Conservation (phyloP, 2,888 invertebrate species). For the Prenolepis imparis region DNA sequence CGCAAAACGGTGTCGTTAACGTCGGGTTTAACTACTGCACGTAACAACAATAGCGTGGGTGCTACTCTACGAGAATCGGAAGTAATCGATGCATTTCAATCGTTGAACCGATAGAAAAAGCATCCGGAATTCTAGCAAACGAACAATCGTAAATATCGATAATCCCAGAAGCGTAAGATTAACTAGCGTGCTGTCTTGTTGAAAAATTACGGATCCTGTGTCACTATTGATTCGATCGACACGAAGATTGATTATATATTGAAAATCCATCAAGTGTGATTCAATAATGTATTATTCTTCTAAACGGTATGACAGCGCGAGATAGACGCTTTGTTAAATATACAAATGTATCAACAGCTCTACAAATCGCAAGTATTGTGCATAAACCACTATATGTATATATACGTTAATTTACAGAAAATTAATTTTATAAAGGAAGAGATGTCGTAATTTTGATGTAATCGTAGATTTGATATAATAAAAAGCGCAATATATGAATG, state of each 20-base stretch:
- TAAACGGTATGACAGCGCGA: not conserved
- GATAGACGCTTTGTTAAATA: slow-evolving; percentile 15
- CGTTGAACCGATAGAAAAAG: not conserved
- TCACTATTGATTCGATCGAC: slow-evolving; percentile 4
- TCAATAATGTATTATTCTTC: slow-evolving; percentile 2
- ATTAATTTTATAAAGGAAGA: not conserved
- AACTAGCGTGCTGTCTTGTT: not conserved
- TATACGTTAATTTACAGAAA: not conserved
- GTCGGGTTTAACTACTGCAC: slow-evolving; percentile 30
- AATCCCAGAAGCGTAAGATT: slow-evolving; percentile 21
- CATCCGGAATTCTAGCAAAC: not conserved
- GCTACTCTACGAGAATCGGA: slow-evolving; percentile 42
- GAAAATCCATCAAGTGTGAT: not conserved
- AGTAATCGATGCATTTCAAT: slow-evolving; percentile 20
- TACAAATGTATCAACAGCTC: slow-evolving; percentile 25
- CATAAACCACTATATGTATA: too few relatives aligned
- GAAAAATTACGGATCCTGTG: not conserved
- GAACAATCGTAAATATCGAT: slow-evolving; percentile 20
- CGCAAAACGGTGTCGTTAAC: slow-evolving; percentile 47
- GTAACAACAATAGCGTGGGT: slow-evolving; percentile 39
- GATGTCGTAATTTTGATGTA: not conserved
- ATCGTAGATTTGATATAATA: not conserved
- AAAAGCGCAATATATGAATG: not conserved
- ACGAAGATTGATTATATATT: slow-evolving; percentile 28
- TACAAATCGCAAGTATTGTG: not conserved